Conservation (phyloP, 1,140 invertebrate genomes). For the Drosophila funebris region DNA sequence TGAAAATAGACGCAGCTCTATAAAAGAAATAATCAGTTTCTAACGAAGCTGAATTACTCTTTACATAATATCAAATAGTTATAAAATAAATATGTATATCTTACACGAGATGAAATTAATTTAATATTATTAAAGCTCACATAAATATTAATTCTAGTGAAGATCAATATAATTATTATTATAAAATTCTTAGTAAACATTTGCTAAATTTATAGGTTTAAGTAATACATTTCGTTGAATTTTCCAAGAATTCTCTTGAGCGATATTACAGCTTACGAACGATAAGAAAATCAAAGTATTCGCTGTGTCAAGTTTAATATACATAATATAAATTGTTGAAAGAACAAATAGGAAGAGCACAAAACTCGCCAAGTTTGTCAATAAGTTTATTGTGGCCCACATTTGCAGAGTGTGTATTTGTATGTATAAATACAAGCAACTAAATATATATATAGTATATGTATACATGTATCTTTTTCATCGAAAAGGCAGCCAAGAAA, state of each 20-base stretch:
- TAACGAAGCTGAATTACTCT: background rate
- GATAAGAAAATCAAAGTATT: slow-evolving; percentile 2
- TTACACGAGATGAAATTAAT: background rate
- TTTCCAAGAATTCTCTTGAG: background rate
- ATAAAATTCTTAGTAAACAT: no score
- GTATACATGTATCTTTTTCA: slow-evolving; percentile 42
- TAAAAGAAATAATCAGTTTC: background rate
- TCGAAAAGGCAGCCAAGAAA: slow-evolving; percentile 55
- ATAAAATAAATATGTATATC: background rate
- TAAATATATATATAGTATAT: slow-evolving; percentile 7
- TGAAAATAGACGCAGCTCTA: slow-evolving; percentile 1
- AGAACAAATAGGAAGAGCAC: slow-evolving; percentile 24
- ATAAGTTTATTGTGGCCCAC: slow-evolving; percentile 26
- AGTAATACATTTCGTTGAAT: background rate
- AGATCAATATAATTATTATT: background rate
- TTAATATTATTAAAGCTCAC: background rate
- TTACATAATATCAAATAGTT: background rate
- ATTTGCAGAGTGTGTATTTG: slow-evolving; percentile 15
- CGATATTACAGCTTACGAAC: background rate
- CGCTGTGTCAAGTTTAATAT: slow-evolving; percentile 1
- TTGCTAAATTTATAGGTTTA: background rate
- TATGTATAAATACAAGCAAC: background rate
- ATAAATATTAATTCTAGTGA: no score
- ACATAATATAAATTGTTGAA: background rate
- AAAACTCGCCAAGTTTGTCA: slow-evolving; percentile 26